Evolutionary conservation across 2,888 invertebrate genomes (phyloP), one percentile per base, ranked within the genome.

Genomic region (Scelioninae gen. 1): DNA sequence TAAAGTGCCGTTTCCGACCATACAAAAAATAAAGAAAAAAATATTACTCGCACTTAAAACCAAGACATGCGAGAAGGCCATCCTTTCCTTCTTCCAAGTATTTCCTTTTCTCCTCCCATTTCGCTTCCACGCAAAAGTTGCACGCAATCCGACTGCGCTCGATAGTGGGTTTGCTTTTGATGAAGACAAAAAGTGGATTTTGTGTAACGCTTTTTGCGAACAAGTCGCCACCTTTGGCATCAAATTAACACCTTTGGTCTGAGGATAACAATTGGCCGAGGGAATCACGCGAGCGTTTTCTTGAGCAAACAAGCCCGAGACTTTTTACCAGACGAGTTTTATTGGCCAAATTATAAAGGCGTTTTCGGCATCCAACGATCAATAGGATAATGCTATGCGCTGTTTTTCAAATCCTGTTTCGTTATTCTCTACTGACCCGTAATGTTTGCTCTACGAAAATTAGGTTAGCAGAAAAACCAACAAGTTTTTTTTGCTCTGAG

Each of bases 191-290:
- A 80, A 79, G 55, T 16, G 51, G 34, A 45, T n/a, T 60, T 62
- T 60, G 53, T 40, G 38, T 5, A 58, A 38, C 58, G n/a, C 58
- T 79, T 60, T 43, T 79, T 60, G n/a, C n/a, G n/a, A n/a, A n/a
- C n/a, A n/a, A n/a, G n/a, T n/a, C n/a, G n/a, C n/a, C n/a, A n/a
- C n/a, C n/a, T 74, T 29, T 43, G 53, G 49, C 62, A 38, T 53
- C 80, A 80, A 80, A 80, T 80, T 68, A 80, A 80, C 80, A 80
- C 79, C 79, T 79, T 66, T 60, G 51, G 32, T 49, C 7, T 58
- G 6, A 32, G 34, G 32, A 58, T 58, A 49, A 66, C 58, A 40
- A 65, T 56, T 49, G 45, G 53, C 16, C 16, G 38, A 34, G 29
- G n/a, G 11, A 15, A 15, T 66, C 79, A 79, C 79, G 79, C 79